phyloP scores from a whole-genome alignment of 2,113 vertebrate genomes.

The Eurypyga helias region DNA sequence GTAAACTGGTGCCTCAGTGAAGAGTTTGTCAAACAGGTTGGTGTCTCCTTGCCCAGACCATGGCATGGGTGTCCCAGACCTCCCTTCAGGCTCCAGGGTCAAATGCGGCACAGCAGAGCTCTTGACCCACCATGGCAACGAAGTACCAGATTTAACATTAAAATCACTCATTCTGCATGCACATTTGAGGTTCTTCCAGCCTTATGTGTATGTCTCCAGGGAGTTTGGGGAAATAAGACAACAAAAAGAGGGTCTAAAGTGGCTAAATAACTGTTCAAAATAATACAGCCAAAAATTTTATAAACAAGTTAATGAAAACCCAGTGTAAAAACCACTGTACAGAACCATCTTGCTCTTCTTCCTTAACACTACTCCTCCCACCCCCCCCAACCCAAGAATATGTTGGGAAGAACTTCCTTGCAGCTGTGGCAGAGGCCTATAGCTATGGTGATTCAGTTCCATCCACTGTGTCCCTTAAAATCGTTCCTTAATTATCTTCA shows the following conservation, averaged over 20 bases:
- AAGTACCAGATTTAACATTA: neutral
- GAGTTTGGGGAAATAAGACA: neutral
- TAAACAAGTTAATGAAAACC: neutral
- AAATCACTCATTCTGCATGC: neutral
- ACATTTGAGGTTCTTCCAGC: neutral
- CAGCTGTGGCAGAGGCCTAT: neutral
- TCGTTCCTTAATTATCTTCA: neutral
- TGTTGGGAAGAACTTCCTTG: neutral
- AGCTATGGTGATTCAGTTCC: neutral
- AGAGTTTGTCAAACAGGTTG: neutral
- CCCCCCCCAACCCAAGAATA: rapidly evolving
- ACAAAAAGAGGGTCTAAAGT: neutral
- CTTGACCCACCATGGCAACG: neutral
- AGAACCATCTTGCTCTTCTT: neutral
- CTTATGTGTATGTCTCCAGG: neutral
- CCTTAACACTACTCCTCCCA: no score
- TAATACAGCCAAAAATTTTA: neutral
- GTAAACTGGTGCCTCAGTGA: neutral
- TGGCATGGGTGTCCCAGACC: rapidly evolving
- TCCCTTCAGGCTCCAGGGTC: neutral
- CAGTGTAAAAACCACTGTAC: neutral
- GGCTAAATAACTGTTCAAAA: neutral
- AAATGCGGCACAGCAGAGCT: neutral
- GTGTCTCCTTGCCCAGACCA: neutral
- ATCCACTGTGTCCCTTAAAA: neutral